phyloP scores from a whole-genome alignment of 2,797 vertebrate species.

The Sebastiscus albofasciatus region DNA sequence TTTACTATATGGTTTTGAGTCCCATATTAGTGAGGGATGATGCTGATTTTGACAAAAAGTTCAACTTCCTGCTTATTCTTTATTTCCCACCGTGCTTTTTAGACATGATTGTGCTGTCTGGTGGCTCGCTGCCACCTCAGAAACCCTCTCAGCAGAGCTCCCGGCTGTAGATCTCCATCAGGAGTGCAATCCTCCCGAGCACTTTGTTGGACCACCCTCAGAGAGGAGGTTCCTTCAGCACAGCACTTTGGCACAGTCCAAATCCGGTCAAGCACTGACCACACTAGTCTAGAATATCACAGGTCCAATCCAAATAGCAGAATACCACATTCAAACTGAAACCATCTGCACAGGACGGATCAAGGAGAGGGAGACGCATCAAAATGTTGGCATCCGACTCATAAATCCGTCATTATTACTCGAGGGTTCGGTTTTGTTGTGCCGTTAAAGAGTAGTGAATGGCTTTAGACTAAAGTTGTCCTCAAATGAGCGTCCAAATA shows the following conservation, averaged over 20 bases:
- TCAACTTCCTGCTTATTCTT: not conserved
- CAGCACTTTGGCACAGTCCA: slow-evolving; percentile 51
- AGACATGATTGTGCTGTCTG: not conserved
- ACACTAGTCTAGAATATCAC: slow-evolving; percentile 68
- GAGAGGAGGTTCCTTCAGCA: slow-evolving; percentile 56
- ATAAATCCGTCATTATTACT: slow-evolving; percentile 59
- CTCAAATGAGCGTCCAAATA: slow-evolving; percentile 46
- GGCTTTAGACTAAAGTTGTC: slow-evolving; percentile 12
- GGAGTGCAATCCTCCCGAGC: slow-evolving; percentile 22
- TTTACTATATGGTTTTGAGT: not conserved
- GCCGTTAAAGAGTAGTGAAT: slow-evolving; percentile 49
- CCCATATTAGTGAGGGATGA: not conserved
- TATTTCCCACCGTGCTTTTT: not conserved
- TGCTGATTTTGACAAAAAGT: not conserved
- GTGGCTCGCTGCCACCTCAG: not conserved
- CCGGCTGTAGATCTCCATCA: slow-evolving; percentile 34
- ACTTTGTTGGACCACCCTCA: slow-evolving; percentile 66
- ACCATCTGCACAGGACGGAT: slow-evolving; percentile 65
- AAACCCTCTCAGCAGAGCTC: slow-evolving; percentile 14
- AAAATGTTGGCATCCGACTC: slow-evolving; percentile 32
- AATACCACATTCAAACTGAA: slow-evolving; percentile 66
- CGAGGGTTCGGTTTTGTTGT: slow-evolving; percentile 45
- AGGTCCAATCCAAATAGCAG: slow-evolving; percentile 41
- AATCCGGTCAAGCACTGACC: slow-evolving; percentile 58
- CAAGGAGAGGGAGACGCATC: slow-evolving; percentile 14